phyloP scores from a whole-genome alignment of 2,797 vertebrate species.

The Pantherophis alleghaniensis region DNA sequence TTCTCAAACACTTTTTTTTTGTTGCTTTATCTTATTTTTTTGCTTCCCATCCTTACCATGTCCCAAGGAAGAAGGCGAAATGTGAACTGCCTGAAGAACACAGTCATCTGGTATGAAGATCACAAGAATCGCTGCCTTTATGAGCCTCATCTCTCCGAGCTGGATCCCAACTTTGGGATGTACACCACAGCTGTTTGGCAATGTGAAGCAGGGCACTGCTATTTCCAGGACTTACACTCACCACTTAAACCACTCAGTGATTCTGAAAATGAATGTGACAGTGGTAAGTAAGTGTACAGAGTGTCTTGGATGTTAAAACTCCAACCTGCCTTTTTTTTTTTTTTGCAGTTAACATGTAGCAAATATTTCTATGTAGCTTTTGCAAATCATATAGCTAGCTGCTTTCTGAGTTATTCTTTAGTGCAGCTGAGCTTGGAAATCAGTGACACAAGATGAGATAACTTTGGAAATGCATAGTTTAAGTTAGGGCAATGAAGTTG shows the following conservation, averaged over 20 bases:
- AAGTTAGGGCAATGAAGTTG: neutral
- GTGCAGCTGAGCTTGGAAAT: neutral
- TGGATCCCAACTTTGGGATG: conserved; percentile 78
- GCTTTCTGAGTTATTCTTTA: neutral
- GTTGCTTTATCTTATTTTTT: neutral
- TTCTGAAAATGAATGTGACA: conserved; percentile 73
- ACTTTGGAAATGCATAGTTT: neutral
- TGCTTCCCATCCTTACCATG: neutral
- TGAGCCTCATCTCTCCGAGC: conserved; percentile 81
- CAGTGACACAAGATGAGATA: neutral
- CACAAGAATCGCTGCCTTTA: conserved; percentile 83
- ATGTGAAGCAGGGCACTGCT: conserved; percentile 84
- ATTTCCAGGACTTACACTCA: conserved; percentile 84
- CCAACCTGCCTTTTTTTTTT: neutral
- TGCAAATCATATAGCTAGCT: neutral
- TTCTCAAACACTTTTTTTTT: neutral
- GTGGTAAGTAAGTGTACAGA: conserved; percentile 35
- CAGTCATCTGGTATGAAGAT: conserved; percentile 89
- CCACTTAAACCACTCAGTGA: conserved; percentile 76
- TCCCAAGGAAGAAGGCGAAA: conserved; percentile 69
- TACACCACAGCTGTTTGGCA: conserved; percentile 86
- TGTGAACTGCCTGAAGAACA: conserved; percentile 80
- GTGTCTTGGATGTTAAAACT: neutral
- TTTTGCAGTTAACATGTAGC: neutral
- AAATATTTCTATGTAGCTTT: neutral